Base-by-base conservation (phyloP, 2,113 vertebrate species). In the Erinaceus europaeus region DNA sequence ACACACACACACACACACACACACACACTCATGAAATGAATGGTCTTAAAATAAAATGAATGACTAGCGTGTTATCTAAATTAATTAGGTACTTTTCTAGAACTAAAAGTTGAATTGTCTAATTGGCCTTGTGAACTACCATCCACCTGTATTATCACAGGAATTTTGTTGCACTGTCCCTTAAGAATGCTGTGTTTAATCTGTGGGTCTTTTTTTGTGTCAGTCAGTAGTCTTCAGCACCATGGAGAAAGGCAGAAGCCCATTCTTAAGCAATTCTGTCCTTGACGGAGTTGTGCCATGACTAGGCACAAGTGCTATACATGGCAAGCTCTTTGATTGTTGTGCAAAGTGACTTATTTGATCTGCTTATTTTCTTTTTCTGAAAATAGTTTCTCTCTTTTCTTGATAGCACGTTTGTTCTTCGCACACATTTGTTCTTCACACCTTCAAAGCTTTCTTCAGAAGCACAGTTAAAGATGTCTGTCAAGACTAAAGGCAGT, bases 351-450 rank as follows among this genome's bases (percentile, higher is more conserved):
- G 80, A 79, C 80, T 84, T 83, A 78, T 91, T 86, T 48, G 82
- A 87, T 62, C 34, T 85, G 74, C 55, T 88, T 52, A 38, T 95
- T 78, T 89, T 93, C 62, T 94, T 77, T 44, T 55, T 94, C 76
- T 94, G 53, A 34, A 91, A 88, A 61, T 25, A 14, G 29, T 62
- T 80, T 67, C 14, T 2, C 69, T 90, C 21, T 81, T 82, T 95
- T 91, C 81, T 73, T 34, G 29, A 0, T 17, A 21, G 29, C 71
- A 55, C 53, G 42, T 89, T 57, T 92, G 77, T 91, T 94, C 89
- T 86, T 91, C 79, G 75, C 15, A 57, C 64, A n/a, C n/a, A n/a
- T 89, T 57, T 92, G 77, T 91, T 94, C 89, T 86, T 91, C 79
- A 72, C 15, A 57, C 64, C 90, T 85, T 74, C 69, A 18, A 81